Evolutionary conservation across 2,797 vertebrate species (phyloP).

Genomic region (Myotis findleyi): DNA sequence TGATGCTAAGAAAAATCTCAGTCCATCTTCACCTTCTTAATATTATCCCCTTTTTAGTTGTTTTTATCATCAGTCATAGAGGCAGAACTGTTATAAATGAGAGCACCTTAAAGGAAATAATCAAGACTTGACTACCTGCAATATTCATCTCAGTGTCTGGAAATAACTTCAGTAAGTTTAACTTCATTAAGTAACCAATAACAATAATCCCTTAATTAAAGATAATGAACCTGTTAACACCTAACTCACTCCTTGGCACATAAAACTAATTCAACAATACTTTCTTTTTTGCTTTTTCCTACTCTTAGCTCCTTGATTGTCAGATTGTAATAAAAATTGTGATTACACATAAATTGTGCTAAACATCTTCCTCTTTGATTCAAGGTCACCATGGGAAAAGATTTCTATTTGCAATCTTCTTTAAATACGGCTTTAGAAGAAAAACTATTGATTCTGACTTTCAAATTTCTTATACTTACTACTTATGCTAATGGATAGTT

Average conservation of each 20-base stretch:
- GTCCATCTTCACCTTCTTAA: neutral
- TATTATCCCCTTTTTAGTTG: neutral
- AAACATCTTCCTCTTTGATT: constrained; percentile 44
- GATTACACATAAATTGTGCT: constrained; percentile 29
- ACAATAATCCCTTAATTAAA: constrained; percentile 47
- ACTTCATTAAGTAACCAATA: constrained; percentile 61
- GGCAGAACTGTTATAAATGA: neutral
- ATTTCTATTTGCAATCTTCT: neutral
- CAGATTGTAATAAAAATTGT: constrained; percentile 25
- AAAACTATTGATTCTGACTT: constrained; percentile 29
- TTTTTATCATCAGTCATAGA: constrained; percentile 16
- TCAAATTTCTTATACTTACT: neutral
- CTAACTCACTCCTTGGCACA: constrained; percentile 27
- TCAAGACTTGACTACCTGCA: neutral
- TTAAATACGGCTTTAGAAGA: neutral
- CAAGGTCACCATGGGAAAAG: constrained; percentile 34
- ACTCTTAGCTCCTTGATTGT: neutral
- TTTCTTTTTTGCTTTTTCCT: constrained; percentile 12
- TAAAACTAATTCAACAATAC: neutral
- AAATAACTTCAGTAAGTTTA: constrained; percentile 40
- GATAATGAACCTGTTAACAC: neutral
- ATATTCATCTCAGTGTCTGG: neutral
- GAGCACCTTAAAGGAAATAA: constrained; percentile 29
- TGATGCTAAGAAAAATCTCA: constrained; percentile 19
- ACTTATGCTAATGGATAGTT: neutral